Conservation (phyloP, 2,888 invertebrate species). For the Cryptocheilus praepositus region DNA sequence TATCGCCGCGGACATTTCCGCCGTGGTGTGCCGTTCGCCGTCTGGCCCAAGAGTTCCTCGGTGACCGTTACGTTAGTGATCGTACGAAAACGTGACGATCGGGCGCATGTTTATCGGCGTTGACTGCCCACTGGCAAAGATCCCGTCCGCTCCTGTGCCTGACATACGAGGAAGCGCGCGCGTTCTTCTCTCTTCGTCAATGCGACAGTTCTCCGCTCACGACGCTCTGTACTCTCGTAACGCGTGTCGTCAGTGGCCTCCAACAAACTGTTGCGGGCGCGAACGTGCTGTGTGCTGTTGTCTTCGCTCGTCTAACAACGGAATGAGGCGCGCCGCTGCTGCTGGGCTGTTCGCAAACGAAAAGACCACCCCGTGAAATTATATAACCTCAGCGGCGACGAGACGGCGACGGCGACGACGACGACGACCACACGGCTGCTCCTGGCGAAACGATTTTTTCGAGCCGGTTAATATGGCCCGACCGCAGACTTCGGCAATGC, state of each 20-base stretch:
- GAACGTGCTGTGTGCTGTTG: background rate
- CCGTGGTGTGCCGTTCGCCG: conserved; percentile 29
- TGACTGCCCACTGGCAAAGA: conserved; percentile 30
- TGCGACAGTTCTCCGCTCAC: conserved; percentile 4
- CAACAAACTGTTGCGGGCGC: too few relatives aligned
- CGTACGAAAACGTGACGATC: conserved; percentile 33
- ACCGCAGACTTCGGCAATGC: too few relatives aligned
- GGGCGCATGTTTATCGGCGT: conserved; percentile 47
- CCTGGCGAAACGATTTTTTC: conserved; percentile 31
- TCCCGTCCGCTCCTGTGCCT: conserved; percentile 31
- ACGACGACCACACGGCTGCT: conserved; percentile 2
- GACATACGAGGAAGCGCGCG: conserved; percentile 28
- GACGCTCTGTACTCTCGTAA: background rate
- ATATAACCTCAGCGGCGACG: conserved; percentile 50
- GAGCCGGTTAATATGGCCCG: background rate
- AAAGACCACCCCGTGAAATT: conserved; percentile 53
- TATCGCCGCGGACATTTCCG: conserved; percentile 63
- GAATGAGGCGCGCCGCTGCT: conserved; percentile 12
- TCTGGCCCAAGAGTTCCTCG: conserved; percentile 33
- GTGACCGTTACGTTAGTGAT: conserved; percentile 37
- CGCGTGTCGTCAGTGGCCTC: too few relatives aligned
- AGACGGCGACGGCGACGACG: conserved; percentile 5
- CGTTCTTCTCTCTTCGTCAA: background rate
- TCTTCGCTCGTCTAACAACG: conserved; percentile 6
- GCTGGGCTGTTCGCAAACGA: conserved; percentile 39